Evolutionary conservation across 1,140 invertebrate species (phyloP).

Genomic region (Sarcophaga peregrina): DNA sequence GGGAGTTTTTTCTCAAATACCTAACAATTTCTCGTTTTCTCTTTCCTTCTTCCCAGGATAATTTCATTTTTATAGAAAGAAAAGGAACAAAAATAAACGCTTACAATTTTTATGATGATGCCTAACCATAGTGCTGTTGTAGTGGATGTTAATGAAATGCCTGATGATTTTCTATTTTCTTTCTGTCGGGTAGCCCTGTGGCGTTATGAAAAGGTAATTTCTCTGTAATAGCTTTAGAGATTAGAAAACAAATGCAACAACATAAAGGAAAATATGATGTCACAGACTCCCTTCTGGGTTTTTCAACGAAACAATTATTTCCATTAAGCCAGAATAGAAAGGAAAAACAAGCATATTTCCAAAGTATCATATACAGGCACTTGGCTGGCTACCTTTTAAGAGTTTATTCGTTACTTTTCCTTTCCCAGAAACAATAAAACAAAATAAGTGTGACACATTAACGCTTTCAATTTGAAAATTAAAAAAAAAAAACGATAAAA

Average conservation of each 20-base stretch:
- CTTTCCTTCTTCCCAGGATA: not conserved
- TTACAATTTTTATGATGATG: constrained; percentile 28
- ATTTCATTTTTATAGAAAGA: not conserved
- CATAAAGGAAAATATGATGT: not conserved
- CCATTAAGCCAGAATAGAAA: constrained; percentile 11
- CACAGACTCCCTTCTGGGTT: constrained; percentile 25
- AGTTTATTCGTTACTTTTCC: not conserved
- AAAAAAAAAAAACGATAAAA: not conserved
- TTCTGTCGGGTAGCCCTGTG: not conserved
- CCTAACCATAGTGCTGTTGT: not conserved
- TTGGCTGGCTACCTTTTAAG: constrained; percentile 6
- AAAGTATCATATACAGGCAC: constrained; percentile 4
- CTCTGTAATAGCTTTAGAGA: constrained; percentile 5
- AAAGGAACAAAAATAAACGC: too few species aligned
- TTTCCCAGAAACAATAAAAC: not conserved
- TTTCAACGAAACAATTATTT: constrained; percentile 32
- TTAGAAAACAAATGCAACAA: not conserved
- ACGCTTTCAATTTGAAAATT: constrained; percentile 15
- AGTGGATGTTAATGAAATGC: not conserved
- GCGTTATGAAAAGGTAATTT: constrained; percentile 39
- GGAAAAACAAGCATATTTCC: not conserved
- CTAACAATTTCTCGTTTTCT: constrained; percentile 23
- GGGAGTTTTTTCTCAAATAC: not conserved
- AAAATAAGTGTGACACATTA: constrained; percentile 46
- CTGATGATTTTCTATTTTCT: not conserved